Evolutionary conservation across 2,888 invertebrate genomes (phyloP), one percentile per base, ranked within the genome.

Genomic region (Orchesella flavescens): DNA sequence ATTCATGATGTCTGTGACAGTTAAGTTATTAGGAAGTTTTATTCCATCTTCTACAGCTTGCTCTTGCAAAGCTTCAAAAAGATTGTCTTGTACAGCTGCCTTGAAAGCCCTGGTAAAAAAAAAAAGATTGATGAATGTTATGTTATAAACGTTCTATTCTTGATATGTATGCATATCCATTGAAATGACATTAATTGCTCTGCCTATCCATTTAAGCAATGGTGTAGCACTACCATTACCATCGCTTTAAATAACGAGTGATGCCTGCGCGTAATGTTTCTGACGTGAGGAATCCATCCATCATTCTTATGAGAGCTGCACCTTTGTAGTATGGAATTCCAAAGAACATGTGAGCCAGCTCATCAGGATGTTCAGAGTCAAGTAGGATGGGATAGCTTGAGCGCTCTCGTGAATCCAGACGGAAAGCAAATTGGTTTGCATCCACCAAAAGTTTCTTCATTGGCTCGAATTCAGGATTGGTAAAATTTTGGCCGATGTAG

Each of bases 221-320:
- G 17, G 57, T 19, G 24, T 53, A 5, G 53, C 17, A 53, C 34
- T 34, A 44, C 19, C 82, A 83, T 65, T 34, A 44, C 19, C 82
- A 83, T 65, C 49, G 24, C 7, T 86, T 85, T 21, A 87, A 69
- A 68, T 87, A 87, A 34, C 83, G 85, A 44, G 63, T 80, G 9
- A 87, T 72, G 21, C 91, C 92, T 3, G 88, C 88, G 74, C 90
- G 89, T 87, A 92, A 91, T 1, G 89, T 89, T 2, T 89, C 88
- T 72, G 90, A 90, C 2, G 91, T 91, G 15, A 92, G 89, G 86
- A 91, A 91, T 78, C 90, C 89, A 49, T 90, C 89, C 90, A 92
- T 91, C 92, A 92, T 92, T 57, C 91, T 88, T 61, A 92, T 91
- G 4, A 92, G 89, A 1, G 91, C 90, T 1, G 91, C 90, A 4